Conservation (phyloP, 2,888 invertebrate genomes). For the Cheilosia urbana region DNA sequence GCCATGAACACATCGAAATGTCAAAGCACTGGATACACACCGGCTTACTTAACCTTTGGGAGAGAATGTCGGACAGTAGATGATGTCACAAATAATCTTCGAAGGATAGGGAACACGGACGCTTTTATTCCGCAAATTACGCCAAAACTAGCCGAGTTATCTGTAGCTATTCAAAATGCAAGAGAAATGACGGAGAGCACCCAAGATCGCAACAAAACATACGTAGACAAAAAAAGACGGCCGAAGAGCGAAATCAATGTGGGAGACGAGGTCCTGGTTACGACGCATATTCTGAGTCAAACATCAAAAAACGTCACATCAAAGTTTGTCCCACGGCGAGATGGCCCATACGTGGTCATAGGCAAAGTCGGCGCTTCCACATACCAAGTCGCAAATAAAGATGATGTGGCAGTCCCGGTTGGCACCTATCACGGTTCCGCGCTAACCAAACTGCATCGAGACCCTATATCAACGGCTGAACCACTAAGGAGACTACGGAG, state of each 20-base stretch:
- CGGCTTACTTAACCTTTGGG: neutral
- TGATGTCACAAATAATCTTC: neutral
- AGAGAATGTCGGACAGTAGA: neutral
- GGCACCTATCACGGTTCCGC: neutral
- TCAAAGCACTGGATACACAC: neutral
- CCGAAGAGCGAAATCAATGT: neutral
- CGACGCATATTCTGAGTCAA: conserved; percentile 10
- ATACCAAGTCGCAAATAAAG: conserved; percentile 1
- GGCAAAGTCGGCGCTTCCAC: neutral
- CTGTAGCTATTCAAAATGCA: neutral
- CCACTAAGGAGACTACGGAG: neutral
- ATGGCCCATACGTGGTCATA: conserved; percentile 4
- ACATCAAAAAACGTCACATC: conserved; percentile 3
- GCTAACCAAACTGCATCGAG: neutral
- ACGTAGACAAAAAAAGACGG: neutral
- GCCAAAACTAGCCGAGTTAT: neutral
- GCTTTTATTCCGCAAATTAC: no score
- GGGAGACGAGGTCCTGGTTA: conserved; percentile 4
- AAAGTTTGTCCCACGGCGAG: neutral
- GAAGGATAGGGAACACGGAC: no score
- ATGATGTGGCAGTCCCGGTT: neutral
- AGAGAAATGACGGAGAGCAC: conserved; percentile 24
- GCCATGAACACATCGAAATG: neutral
- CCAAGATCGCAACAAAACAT: conserved; percentile 34
- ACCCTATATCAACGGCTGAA: neutral